Base-by-base conservation (phyloP, 2,888 invertebrate species). In the Tanypteryx hageni region DNA sequence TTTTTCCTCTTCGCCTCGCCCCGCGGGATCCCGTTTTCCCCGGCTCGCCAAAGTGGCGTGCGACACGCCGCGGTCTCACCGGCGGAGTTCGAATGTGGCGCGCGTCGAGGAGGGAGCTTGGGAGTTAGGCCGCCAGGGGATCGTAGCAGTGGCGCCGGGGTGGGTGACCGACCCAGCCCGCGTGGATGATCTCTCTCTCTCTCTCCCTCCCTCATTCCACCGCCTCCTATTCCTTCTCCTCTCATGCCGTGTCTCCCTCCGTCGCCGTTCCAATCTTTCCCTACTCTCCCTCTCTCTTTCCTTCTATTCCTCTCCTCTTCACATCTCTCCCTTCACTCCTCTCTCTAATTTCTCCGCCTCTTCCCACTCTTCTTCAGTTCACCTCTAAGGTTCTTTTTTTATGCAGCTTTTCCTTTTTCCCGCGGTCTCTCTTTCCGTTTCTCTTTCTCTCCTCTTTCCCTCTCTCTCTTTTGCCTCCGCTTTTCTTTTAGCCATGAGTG, bases 161-260 rank as follows among this genome's bases (percentile, higher is more conserved):
- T 83, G 83, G 83, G 83, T 83, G 83, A 83, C 83, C 83, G 83
- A 83, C 56, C 83, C 83, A 83, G 83, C 56, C 83, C 83, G 83
- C 83, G 83, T 83, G 83, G 83, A 44, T 83, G 56, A 44, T 83
- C 83, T 83, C 56, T 44, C 83, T 83, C 44, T 83, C 44, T 56
- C 83, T 14, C 44, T 31, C 56, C 18, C 14, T 56, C 18, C 56
- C 83, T 18, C 10, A 9, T 14, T 18, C 14, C 83, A n/a, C 44
- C 44, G 5, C 18, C 16, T 18, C 0, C 18, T 18, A 16, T 44
- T n/a, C 18, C 83, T 10, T 16, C 56, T 83, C n/a, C 10, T 83
- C 64, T 16, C 56, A 0, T 27, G 5, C n/a, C 9, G 11, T 22
- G 8, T 22, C 27, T 76, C 18, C 83, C 10, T n/a, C 11, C 64